These are phyloP conservation scores for Drosophila aldrichi DNA, from an alignment of 2,888 invertebrate species.

Conservation along the genomic window DNA sequence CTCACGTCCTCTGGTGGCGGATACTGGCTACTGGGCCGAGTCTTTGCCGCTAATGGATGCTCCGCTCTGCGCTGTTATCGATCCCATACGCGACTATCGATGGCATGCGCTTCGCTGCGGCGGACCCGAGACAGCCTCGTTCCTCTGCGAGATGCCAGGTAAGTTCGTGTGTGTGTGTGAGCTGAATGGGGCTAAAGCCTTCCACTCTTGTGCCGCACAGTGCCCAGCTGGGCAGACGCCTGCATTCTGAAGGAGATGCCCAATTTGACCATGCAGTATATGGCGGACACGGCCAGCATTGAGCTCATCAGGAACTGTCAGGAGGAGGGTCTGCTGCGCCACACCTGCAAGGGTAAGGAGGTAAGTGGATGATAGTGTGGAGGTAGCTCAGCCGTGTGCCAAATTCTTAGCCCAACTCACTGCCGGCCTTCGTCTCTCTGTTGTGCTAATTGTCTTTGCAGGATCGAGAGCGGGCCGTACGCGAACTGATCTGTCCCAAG, in stretches of 20 bases:
- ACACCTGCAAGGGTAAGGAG: conserved; percentile 91
- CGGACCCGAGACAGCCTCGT: conserved; percentile 91
- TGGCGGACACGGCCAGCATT: conserved; percentile 91
- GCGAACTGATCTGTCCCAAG: conserved; percentile 80
- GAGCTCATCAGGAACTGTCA: conserved; percentile 92
- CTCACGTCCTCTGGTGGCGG: conserved; percentile 83
- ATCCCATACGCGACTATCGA: conserved; percentile 91
- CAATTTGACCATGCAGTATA: conserved; percentile 90
- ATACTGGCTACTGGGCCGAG: conserved; percentile 90
- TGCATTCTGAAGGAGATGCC: conserved; percentile 91
- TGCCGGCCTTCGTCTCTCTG: background rate
- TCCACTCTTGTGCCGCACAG: conserved; percentile 84
- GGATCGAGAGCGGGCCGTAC: conserved; percentile 82
- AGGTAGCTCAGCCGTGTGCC: background rate
- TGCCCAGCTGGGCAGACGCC: conserved; percentile 92
- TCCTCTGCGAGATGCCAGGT: conserved; percentile 93
- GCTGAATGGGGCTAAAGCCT: background rate
- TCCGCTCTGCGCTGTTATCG: conserved; percentile 91
- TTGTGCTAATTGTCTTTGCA: conserved; percentile 30
- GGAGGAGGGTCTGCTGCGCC: conserved; percentile 89
- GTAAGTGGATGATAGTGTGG: conserved; percentile 85
- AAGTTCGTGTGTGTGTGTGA: conserved; percentile 58
- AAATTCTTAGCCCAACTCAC: too few relatives aligned
- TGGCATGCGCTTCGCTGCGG: conserved; percentile 92
- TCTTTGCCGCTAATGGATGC: conserved; percentile 87